Conservation (phyloP, 2,888 invertebrate species). For the Trissolcus japonicus region DNA sequence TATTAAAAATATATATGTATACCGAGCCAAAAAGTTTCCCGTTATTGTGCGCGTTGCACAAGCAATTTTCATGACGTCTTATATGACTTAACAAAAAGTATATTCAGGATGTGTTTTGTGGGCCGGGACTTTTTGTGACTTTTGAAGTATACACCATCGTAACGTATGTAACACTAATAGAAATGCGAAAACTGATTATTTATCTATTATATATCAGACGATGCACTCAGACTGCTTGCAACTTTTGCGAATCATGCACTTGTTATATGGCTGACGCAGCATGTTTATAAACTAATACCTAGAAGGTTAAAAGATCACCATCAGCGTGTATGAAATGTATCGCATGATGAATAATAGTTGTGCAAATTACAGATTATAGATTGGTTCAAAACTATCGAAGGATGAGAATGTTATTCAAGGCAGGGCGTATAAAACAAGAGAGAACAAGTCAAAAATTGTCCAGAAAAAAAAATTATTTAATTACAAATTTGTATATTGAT, state of each 20-base stretch:
- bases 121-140: too few relatives aligned
- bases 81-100: not conserved
- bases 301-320: conserved; percentile 24
- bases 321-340: conserved; percentile 37
- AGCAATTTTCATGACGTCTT: not conserved
- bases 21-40: too few relatives aligned
- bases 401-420: conserved; percentile 3
- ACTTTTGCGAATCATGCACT: conserved; percentile 51
- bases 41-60: not conserved
- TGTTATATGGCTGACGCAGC: conserved; percentile 54
- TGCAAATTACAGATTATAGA: conserved; percentile 50
- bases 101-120: conserved; percentile 3
- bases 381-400: conserved; percentile 27
- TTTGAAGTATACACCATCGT: too few relatives aligned
- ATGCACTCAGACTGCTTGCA: conserved; percentile 41
- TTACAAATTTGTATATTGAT: not conserved
- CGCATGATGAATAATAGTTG: conserved; percentile 50
- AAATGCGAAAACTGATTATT: conserved; percentile 45
- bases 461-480: not conserved
- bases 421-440: conserved; percentile 10
- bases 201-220: conserved; percentile 44
- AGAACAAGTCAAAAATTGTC: not conserved
- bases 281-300: conserved; percentile 53
- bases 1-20: too few relatives aligned
- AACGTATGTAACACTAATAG: conserved; percentile 8